phyloP scores from a whole-genome alignment of 2,888 invertebrate genomes.

The Drosophila leonis region DNA sequence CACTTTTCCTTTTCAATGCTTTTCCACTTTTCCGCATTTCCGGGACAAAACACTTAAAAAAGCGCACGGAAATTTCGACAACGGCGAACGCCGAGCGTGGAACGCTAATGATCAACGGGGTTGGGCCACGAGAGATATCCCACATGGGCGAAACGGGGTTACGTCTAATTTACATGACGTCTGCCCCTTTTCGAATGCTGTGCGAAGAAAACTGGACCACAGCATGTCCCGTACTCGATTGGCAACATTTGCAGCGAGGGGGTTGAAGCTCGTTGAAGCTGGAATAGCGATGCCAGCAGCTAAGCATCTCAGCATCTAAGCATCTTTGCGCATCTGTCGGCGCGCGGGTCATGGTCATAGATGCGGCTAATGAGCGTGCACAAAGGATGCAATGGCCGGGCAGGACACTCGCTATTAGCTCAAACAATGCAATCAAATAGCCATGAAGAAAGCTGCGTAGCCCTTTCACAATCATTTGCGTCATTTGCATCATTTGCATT shows the following conservation, averaged over 20 bases:
- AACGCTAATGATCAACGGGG: constrained; percentile 71
- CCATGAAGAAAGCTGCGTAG: constrained; percentile 59
- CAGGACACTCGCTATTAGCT: constrained; percentile 66
- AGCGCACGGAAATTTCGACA: constrained; percentile 58
- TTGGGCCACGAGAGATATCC: constrained; percentile 49
- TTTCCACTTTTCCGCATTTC: constrained; percentile 56
- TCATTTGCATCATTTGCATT: constrained; percentile 65
- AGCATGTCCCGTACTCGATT: constrained; percentile 42
- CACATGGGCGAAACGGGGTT: constrained; percentile 50
- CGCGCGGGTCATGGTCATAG: constrained; percentile 66
- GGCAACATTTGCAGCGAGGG: constrained; percentile 62
- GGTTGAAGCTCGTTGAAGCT: constrained; percentile 54
- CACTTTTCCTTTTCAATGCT: constrained; percentile 59
- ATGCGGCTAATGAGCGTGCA: constrained; percentile 73
- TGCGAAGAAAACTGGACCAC: constrained; percentile 68
- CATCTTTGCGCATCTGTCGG: constrained; percentile 55
- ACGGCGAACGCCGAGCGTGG: constrained; percentile 17
- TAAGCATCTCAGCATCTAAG: constrained; percentile 27
- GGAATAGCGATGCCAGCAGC: constrained; percentile 27
- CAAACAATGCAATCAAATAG: constrained; percentile 74
- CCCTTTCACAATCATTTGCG: constrained; percentile 14
- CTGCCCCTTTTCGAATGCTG: constrained; percentile 47
- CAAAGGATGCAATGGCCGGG: constrained; percentile 70
- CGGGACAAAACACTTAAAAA: constrained; percentile 71
- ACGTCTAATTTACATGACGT: constrained; percentile 65